Evolutionary conservation across 2,113 vertebrate species (phyloP), one percentile per base, ranked within the genome.

Genomic region (Brachyhypopomus occidentalis): DNA sequence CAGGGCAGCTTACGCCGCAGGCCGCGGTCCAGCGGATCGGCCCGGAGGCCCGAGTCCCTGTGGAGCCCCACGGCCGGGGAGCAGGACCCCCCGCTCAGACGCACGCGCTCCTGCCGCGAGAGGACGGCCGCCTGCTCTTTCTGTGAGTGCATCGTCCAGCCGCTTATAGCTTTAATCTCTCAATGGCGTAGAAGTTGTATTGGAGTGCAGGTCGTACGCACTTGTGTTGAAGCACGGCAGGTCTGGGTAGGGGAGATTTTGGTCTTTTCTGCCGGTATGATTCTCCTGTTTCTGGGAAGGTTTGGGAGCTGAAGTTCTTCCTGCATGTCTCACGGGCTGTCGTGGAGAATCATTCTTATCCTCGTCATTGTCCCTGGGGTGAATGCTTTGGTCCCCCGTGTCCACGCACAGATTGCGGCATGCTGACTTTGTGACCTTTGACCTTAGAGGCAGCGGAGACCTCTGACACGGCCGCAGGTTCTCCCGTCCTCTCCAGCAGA

Each of bases 41-140:
- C 91, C 81, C 95, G 93, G 90, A 94, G 91, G 0, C 90, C 88
- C 34, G 90, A 84, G 83, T 92, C 92, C 71, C 92, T 95, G 72
- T 96, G 95, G 96, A 94, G 92, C 56, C 92, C 94, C 88, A 95
- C 91, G 86, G 88, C 89, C 0, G 90, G 89, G 87, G 88, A 74
- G 4, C 16, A 87, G 0, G 86, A 85, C 48, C 86, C 85, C 76
- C 86, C 79, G 0, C 82, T 85, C 63, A 78, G 77, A 38, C 77
- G 83, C 56, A 66, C 83, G 2, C 77, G 77, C 67, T 86, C 81
- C 73, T 83, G 83, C 85, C 74, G 85, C 36, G 88, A 91, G n/a
- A 83, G 78, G 76, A 90, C 90, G 92, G 89, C 91, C 72, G 75
- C 82, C 71, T 77, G 86, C 78, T 63, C 73, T 22, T 27, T 69